phyloP scores from a whole-genome alignment of 2,797 vertebrate genomes.

The Microchirus variegatus region DNA sequence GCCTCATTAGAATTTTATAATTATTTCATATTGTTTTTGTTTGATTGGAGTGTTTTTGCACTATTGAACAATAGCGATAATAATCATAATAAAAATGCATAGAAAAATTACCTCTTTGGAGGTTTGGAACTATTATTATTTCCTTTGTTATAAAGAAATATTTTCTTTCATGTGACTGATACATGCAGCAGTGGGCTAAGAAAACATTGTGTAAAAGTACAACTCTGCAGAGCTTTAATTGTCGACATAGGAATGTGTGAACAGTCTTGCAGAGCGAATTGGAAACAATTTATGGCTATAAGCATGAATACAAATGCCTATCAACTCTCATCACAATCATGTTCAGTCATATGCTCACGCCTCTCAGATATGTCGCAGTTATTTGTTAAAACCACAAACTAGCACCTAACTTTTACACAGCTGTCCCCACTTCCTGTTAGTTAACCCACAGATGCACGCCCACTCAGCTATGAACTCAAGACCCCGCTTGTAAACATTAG shows the following conservation, averaged over 20 bases:
- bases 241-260: slow-evolving; percentile 10
- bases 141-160: slow-evolving; percentile 1
- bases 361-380: slow-evolving; percentile 62
- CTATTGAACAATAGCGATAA: not conserved
- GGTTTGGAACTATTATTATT: slow-evolving; percentile 8
- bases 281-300: slow-evolving; percentile 24
- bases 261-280: slow-evolving; percentile 13
- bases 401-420: slow-evolving; percentile 64
- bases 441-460: slow-evolving; percentile 61
- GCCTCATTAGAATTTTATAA: slow-evolving; percentile 31
- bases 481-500: slow-evolving; percentile 4
- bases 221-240: slow-evolving; percentile 28
- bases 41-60: slow-evolving; percentile 5
- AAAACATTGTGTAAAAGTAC: not conserved
- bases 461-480: slow-evolving; percentile 25
- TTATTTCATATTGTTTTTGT: slow-evolving; percentile 10
- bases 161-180: slow-evolving; percentile 24
- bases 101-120: slow-evolving; percentile 26
- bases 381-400: slow-evolving; percentile 68
- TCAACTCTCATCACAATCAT: slow-evolving; percentile 10
- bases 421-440: slow-evolving; percentile 78
- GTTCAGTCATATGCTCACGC: slow-evolving; percentile 29
- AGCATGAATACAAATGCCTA: slow-evolving; percentile 8
- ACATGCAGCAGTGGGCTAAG: slow-evolving; percentile 3
- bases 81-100: not conserved